These are phyloP conservation scores for Epinotia nisella DNA, from an alignment of 2,888 invertebrate genomes.

Conservation along the genomic window DNA sequence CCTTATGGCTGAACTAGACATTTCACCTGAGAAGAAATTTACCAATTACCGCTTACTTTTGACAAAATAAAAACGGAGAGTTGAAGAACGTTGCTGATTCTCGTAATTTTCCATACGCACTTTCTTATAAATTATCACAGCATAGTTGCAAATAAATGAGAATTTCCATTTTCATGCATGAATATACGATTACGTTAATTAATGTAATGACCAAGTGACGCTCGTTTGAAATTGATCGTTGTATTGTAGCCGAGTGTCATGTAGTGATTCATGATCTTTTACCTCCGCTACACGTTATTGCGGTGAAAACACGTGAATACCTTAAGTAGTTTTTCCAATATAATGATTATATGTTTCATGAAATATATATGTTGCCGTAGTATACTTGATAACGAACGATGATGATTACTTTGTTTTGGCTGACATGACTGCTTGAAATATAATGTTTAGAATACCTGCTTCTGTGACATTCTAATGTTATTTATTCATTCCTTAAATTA, in stretches of 20 bases:
- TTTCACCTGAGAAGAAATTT: too few relatives aligned
- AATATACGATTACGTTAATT: constrained; percentile 21
- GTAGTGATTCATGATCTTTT: constrained; percentile 13
- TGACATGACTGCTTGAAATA: neutral
- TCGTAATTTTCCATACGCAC: constrained; percentile 2
- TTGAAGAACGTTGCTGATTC: neutral
- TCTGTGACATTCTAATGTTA: too few relatives aligned
- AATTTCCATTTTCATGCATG: constrained; percentile 19
- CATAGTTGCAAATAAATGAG: constrained; percentile 14
- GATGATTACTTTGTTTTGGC: neutral
- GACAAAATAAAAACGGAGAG: neutral
- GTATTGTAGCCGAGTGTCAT: constrained; percentile 11
- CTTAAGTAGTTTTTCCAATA: neutral
- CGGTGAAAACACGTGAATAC: constrained; percentile 6
- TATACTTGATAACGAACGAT: neutral
- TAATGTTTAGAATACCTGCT: too few relatives aligned
- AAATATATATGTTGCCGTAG: neutral
- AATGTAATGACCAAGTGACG: constrained; percentile 9
- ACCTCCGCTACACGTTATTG: neutral
- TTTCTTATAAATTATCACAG: constrained; percentile 1
- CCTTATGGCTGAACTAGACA: neutral
- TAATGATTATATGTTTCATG: neutral
- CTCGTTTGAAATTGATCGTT: constrained; percentile 24
- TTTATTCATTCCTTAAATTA: too few relatives aligned
- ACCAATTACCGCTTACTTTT: neutral